Percentiles rank a stretch among this genome's conserved stretches.
These are phyloP conservation scores for Halichoerus grypus DNA, from an alignment of 2,113 vertebrate species.

Conservation along the genomic window DNA sequence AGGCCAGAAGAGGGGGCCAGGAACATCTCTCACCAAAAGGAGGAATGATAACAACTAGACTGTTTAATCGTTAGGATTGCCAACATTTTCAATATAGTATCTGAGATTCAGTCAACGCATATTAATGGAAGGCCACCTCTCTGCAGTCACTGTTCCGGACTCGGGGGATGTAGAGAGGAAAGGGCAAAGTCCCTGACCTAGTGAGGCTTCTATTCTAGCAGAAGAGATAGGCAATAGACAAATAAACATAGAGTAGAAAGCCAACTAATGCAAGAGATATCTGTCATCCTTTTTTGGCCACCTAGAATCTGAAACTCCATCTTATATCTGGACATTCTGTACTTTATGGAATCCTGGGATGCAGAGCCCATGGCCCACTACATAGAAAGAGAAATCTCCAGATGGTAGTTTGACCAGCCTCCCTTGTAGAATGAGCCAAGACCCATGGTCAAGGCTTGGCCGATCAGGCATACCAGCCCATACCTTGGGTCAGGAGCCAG, in stretches of 20 bases:
- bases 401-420: neutral
- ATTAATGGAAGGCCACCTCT: neutral
- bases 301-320: neutral
- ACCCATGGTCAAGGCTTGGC: neutral
- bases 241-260: neutral
- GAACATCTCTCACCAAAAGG: neutral
- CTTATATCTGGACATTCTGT: neutral
- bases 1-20: neutral
- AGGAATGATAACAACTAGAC: neutral
- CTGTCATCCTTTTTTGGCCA: neutral
- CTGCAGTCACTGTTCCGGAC: neutral
- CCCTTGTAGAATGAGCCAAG: neutral
- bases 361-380: neutral
- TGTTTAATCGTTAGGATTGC: neutral
- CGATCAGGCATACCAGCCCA: neutral
- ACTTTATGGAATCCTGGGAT: neutral
- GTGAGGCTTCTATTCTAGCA: neutral
- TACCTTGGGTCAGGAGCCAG: neutral
- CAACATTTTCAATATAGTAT: neutral
- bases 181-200: neutral
- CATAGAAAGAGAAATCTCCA: neutral
- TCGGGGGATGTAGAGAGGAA: neutral
- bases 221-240: neutral
- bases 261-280: neutral
- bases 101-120: neutral